Percentiles rank a stretch among this genome's conserved stretches.
phyloP scores from a whole-genome alignment of 2,888 invertebrate genomes.

The Zele albiditarsus region DNA sequence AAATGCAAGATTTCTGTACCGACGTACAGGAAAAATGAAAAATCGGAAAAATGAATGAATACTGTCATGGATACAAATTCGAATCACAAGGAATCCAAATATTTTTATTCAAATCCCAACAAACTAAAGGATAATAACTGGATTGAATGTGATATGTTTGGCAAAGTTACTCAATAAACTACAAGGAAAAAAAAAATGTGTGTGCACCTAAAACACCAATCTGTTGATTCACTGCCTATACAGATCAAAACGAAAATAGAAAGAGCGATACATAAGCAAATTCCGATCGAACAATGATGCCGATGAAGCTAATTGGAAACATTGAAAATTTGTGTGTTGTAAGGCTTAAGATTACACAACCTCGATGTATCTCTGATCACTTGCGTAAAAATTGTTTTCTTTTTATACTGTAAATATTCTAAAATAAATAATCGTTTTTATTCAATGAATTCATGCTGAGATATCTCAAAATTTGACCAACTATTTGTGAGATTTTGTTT shows the following conservation, averaged over 20 bases:
- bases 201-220: slow-evolving; percentile 45
- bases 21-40: slow-evolving; percentile 25
- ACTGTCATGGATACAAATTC: neutral
- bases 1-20: slow-evolving; percentile 30
- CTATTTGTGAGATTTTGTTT: neutral
- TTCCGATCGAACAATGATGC: neutral
- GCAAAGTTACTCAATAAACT: neutral
- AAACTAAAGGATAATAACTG: neutral
- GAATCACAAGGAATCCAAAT: neutral
- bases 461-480: slow-evolving; percentile 3
- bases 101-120: slow-evolving; percentile 21
- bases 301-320: neutral
- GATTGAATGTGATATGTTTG: neutral
- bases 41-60: slow-evolving; percentile 22
- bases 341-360: slow-evolving; percentile 49
- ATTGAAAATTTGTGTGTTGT: neutral
- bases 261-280: slow-evolving; percentile 16
- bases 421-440: slow-evolving; percentile 72
- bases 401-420: slow-evolving; percentile 71
- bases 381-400: slow-evolving; percentile 52
- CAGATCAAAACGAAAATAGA: slow-evolving; percentile 7
- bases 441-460: slow-evolving; percentile 53
- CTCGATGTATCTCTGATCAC: slow-evolving; percentile 60
- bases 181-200: slow-evolving; percentile 6
- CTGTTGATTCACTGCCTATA: slow-evolving; percentile 48